A percentile compares a stretch with the other conserved stretches of the same genome.
These are phyloP conservation scores for Lissonota sp. DNA, from an alignment of 2,888 invertebrate species.

Conservation along the genomic window DNA sequence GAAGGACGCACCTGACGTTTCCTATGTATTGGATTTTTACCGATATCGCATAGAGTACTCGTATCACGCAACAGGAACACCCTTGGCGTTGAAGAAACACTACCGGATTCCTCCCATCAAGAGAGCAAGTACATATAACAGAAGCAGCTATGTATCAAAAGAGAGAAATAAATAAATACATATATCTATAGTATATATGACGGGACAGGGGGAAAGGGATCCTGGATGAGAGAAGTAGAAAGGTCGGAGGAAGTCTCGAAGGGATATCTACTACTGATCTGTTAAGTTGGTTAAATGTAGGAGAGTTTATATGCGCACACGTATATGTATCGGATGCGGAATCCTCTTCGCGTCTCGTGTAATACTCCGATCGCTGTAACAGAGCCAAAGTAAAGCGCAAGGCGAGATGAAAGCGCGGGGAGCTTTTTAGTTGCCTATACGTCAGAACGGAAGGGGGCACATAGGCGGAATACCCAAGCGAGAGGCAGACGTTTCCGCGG, in stretches of 20 bases:
- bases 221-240: constrained; percentile 24
- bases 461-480: constrained; percentile 33
- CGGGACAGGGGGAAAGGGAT: constrained; percentile 6
- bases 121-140: constrained; percentile 17
- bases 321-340: constrained; percentile 23
- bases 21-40: constrained; percentile 16
- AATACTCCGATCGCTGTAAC: constrained; percentile 7
- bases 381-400: constrained; percentile 8
- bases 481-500: constrained; percentile 72
- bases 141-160: constrained; percentile 37
- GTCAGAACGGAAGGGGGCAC: constrained; percentile 15
- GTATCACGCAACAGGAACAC: constrained; percentile 58
- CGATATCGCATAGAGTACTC: constrained; percentile 1
- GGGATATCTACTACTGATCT: constrained; percentile 55
- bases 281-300: constrained; percentile 30
- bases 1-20: constrained; percentile 45
- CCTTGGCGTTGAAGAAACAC: constrained; percentile 59
- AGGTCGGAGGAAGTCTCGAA: constrained; percentile 54
- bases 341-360: constrained; percentile 17
- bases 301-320: neutral
- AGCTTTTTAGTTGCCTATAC: constrained; percentile 37
- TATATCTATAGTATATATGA: constrained; percentile 2
- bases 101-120: constrained; percentile 56
- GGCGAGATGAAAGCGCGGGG: constrained; percentile 28
- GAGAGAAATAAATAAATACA: neutral